Conservation (phyloP, 2,113 vertebrate species). For the Oreochromis aureus region DNA sequence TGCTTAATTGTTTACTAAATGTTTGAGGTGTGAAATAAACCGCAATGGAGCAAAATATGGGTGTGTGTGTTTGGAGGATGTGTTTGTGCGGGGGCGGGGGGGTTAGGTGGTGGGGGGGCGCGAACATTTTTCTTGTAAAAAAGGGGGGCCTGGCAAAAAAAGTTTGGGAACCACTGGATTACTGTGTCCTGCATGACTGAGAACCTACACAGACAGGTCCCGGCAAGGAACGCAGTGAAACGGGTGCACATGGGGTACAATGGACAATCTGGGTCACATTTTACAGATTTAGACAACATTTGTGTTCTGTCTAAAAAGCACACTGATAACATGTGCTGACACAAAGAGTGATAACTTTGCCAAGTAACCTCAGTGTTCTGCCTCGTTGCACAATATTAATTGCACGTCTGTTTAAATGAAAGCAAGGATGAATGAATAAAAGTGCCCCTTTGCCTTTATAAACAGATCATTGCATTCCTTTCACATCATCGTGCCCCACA, state of each 20-base stretch:
- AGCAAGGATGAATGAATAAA: background rate
- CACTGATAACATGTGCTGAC: background rate
- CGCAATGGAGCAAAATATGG: no score
- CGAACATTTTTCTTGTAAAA: no score
- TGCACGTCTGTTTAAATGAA: conserved; percentile 1
- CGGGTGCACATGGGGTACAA: background rate
- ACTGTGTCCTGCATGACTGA: background rate
- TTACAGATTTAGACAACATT: background rate
- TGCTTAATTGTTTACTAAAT: no score
- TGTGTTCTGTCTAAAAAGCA: background rate
- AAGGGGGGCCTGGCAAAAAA: no score
- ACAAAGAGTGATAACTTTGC: background rate
- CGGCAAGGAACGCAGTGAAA: background rate
- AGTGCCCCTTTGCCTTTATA: background rate
- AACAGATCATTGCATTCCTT: background rate
- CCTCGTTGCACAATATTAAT: conserved; percentile 25
- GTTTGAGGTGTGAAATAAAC: no score
- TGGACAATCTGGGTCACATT: background rate
- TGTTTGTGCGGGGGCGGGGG: no score
- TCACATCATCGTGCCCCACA: background rate
- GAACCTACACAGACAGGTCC: background rate
- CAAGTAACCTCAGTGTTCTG: background rate
- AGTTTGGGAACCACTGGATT: background rate
- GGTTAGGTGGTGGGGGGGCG: no score
- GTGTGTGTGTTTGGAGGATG: no score